Evolutionary conservation across 2,113 vertebrate species (phyloP), one percentile per base, ranked within the genome.

Genomic region (rat (Rattus norvegicus)): DNA sequence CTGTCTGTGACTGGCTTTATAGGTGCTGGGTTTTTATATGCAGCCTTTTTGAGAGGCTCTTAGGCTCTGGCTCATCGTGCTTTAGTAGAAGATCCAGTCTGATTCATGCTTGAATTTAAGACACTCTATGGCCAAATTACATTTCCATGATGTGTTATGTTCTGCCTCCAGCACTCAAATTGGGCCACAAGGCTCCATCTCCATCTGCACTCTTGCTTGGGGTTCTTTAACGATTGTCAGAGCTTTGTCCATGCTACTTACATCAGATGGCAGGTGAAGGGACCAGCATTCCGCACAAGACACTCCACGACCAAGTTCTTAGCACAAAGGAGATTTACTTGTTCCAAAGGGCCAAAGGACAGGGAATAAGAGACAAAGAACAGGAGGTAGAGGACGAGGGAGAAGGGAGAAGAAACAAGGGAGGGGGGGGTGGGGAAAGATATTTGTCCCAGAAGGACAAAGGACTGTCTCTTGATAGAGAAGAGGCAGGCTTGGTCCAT

Each of bases 11-110:
- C n/a, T 67, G 43, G 72, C 79, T 97, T 79, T 80, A 85, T 86
- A 84, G 54, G 26, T 36, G 39, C 65, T 95, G 83, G 88, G 22
- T 75, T 76, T 75, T 67, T 33, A 1, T 20, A 87, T 91, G 36
- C 7, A 94, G 43, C 43, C 91, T 98, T 95, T 86, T 65, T 17
- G 83, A 93, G 30, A 92, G 97, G 76, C 20, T 22, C 11, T 28
- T 26, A 7, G 79, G 97, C 96, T 90, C 26, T 97, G 75, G 72
- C 65, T 26, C 54, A 39, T 89, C 33, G 52, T 97, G 17, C 92
- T 86, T 92, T 39, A 63, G 30, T 85, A 70, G 39, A 96, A 90
- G 76, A 97, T 39, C 36, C 56, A 94, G 20, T 80, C 49, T 43
- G 43, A 43, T 85, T 67, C 33, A 80, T 24, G 24, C 6, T 39